A percentile compares a stretch with the other conserved stretches of the same genome.
Conservation (phyloP, 2,888 invertebrate species). For the Oasisia sp. region DNA sequence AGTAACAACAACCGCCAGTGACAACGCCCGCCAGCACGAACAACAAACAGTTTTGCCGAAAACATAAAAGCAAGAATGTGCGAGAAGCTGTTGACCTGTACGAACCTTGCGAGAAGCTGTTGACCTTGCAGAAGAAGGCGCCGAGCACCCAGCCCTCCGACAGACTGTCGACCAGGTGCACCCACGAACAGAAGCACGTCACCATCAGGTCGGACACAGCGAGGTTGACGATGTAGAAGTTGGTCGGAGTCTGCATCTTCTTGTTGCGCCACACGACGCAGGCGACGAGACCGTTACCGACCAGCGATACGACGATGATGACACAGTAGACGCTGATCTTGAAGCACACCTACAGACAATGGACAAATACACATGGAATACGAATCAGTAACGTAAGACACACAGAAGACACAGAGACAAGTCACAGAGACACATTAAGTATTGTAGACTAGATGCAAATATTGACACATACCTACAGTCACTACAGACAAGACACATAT, state of each 20-base stretch:
- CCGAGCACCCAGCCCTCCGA: conserved; percentile 83
- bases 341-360: conserved; percentile 27
- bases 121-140: conserved; percentile 78
- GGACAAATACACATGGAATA: background rate
- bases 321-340: conserved; percentile 37
- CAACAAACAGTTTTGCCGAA: conserved; percentile 35
- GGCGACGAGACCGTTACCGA: conserved; percentile 38
- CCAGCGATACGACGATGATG: conserved; percentile 32
- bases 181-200: conserved; percentile 73
- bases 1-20: background rate
- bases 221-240: conserved; percentile 60
- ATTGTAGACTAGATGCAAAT: conserved; percentile 32
- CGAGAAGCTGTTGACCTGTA: conserved; percentile 75
- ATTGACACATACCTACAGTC: too few relatives aligned
- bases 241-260: conserved; percentile 59
- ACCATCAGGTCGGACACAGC: conserved; percentile 42
- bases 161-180: conserved; percentile 79
- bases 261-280: conserved; percentile 37
- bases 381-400: too few relatives aligned
- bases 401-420: conserved; percentile 33
- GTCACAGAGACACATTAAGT: conserved; percentile 24
- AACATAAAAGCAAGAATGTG: background rate
- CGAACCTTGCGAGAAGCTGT: conserved; percentile 80
- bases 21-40: conserved; percentile 28
- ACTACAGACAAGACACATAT: conserved; percentile 18